These are phyloP conservation scores for Brenthis ino DNA, from an alignment of 2,888 invertebrate species.

Conservation along the genomic window DNA sequence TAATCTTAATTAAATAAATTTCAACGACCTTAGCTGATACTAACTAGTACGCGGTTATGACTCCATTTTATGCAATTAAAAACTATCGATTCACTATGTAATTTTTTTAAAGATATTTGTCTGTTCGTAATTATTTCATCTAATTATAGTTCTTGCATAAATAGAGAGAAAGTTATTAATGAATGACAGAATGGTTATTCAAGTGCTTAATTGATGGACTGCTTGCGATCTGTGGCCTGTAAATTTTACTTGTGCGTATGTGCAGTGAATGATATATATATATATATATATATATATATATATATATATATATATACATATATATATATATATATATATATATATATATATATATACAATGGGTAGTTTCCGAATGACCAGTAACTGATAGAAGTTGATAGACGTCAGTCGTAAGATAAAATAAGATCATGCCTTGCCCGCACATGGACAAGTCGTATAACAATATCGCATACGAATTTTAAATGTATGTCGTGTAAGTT, in stretches of 20 bases:
- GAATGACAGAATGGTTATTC: too few relatives aligned
- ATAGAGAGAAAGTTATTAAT: too few relatives aligned
- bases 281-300: too few relatives aligned
- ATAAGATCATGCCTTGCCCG: too few relatives aligned
- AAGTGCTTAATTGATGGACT: not conserved
- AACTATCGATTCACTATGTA: too few relatives aligned
- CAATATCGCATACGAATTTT: too few relatives aligned
- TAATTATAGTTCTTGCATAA: too few relatives aligned
- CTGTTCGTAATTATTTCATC: not conserved
- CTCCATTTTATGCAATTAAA: not conserved
- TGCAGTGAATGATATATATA: not conserved
- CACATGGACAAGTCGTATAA: too few relatives aligned
- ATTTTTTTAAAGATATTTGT: not conserved
- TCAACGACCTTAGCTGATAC: not conserved
- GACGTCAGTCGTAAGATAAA: too few relatives aligned
- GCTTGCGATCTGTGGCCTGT: not conserved
- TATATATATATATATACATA: too few relatives aligned
- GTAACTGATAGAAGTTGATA: not conserved
- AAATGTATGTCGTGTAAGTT: too few relatives aligned
- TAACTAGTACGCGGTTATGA: not conserved
- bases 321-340: too few relatives aligned
- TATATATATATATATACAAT: not conserved
- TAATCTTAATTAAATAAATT: not conserved
- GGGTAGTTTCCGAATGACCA: constrained; percentile 4
- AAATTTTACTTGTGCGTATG: not conserved